phyloP scores from a whole-genome alignment of 2,113 vertebrate genomes.

The Colossoma macropomum region DNA sequence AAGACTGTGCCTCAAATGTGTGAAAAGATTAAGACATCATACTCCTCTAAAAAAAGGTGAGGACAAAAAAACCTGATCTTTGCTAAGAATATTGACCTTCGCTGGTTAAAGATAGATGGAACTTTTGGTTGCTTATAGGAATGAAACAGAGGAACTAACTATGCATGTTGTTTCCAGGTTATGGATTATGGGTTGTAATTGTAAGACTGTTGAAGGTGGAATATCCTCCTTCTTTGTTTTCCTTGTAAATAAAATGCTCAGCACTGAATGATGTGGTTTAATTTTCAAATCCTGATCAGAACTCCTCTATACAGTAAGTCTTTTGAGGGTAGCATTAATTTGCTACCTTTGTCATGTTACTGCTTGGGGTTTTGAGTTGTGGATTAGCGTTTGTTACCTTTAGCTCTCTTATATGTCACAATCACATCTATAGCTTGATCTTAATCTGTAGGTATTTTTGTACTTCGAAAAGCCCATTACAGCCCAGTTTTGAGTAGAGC shows the following conservation, averaged over 20 bases:
- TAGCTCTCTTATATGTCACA: neutral
- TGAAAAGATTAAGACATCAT: neutral
- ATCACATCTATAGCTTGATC: neutral
- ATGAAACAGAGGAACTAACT: neutral
- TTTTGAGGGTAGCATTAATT: neutral
- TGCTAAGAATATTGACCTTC: neutral
- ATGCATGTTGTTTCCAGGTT: slow-evolving; percentile 15
- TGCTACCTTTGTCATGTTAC: neutral
- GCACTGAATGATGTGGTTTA: neutral
- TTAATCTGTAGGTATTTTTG: neutral
- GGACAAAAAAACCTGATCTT: neutral
- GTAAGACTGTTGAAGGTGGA: neutral
- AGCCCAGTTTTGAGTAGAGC: neutral
- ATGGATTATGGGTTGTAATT: neutral
- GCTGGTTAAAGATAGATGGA: neutral
- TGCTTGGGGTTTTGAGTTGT: neutral
- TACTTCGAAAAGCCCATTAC: neutral
- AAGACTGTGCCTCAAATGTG: neutral
- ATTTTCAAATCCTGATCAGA: neutral
- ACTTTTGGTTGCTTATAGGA: neutral
- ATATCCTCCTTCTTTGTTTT: neutral
- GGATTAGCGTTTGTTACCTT: neutral
- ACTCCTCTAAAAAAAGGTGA: neutral
- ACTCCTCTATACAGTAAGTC: neutral
- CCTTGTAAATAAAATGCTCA: neutral